Evolutionary conservation across 2,888 invertebrate species (phyloP).

Genomic region (Lasius fuliginosus): DNA sequence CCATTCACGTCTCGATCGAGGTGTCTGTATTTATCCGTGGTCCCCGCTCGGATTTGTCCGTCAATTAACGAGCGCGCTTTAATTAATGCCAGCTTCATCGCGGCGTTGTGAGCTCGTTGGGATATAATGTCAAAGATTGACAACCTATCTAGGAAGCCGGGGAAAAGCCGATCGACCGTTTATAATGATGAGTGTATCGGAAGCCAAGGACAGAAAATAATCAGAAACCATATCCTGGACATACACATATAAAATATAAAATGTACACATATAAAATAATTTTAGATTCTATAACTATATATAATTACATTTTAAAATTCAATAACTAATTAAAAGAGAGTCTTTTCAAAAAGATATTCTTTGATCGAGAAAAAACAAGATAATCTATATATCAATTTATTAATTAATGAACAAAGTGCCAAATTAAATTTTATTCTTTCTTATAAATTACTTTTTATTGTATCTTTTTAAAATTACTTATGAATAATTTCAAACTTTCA

Average conservation of each 20-base stretch:
- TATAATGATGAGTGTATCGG: constrained; percentile 24
- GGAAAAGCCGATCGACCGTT: constrained; percentile 26
- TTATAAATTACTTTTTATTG: not conserved
- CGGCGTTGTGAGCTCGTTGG: constrained; percentile 39
- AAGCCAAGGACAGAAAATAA: not conserved
- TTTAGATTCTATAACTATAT: not conserved
- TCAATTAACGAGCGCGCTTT: constrained; percentile 74
- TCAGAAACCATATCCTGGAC: not conserved
- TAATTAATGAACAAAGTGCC: constrained; percentile 2
- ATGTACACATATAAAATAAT: not conserved
- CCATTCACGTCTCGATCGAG: constrained; percentile 67
- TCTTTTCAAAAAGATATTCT: not conserved
- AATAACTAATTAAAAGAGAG: not conserved
- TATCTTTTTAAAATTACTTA: not conserved
- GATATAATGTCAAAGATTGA: constrained; percentile 72
- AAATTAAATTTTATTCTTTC: not conserved
- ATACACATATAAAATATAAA: too few species aligned
- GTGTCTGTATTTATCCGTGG: constrained; percentile 72
- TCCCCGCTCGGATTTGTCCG: constrained; percentile 66
- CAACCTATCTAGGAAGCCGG: constrained; percentile 27
- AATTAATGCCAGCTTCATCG: constrained; percentile 69
- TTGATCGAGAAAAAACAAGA: not conserved
- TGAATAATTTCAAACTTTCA: not conserved
- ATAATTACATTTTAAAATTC: not conserved
- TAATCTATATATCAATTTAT: not conserved